phyloP scores from a whole-genome alignment of 2,888 invertebrate genomes.

The Suillia variegata region DNA sequence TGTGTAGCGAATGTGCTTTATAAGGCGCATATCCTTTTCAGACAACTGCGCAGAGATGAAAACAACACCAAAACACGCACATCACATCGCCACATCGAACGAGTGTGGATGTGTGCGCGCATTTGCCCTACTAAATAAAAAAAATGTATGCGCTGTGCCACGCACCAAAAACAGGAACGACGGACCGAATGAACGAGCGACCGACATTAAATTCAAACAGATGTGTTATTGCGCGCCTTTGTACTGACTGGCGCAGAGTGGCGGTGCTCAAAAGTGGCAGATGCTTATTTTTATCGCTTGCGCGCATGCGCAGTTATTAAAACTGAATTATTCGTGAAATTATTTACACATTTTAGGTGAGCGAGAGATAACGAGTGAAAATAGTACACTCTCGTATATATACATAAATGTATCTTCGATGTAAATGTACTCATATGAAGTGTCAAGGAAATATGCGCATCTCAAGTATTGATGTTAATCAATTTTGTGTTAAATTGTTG shows the following conservation, averaged over 20 bases:
- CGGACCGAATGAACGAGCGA: background rate
- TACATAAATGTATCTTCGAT: no score
- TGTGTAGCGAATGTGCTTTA: no score
- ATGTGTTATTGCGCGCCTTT: background rate
- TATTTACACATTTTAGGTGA: background rate
- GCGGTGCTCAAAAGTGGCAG: background rate
- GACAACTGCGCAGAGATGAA: no score
- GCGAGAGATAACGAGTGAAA: background rate
- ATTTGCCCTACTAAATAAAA: no score
- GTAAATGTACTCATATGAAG: no score
- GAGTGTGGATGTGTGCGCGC: no score
- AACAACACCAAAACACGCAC: no score
- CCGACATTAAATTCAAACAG: background rate
- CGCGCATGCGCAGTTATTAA: background rate
- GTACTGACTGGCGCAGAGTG: background rate
- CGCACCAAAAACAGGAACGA: background rate
- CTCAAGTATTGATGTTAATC: conserved; percentile 3
- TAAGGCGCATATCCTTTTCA: no score
- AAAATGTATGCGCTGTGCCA: background rate
- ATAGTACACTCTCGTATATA: no score
- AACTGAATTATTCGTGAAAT: background rate
- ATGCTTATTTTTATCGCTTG: background rate
- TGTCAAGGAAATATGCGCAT: no score
- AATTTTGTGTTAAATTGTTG: background rate
- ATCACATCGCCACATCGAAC: no score